Conservation (phyloP, 2,113 vertebrate genomes). For the Petroica traversi region DNA sequence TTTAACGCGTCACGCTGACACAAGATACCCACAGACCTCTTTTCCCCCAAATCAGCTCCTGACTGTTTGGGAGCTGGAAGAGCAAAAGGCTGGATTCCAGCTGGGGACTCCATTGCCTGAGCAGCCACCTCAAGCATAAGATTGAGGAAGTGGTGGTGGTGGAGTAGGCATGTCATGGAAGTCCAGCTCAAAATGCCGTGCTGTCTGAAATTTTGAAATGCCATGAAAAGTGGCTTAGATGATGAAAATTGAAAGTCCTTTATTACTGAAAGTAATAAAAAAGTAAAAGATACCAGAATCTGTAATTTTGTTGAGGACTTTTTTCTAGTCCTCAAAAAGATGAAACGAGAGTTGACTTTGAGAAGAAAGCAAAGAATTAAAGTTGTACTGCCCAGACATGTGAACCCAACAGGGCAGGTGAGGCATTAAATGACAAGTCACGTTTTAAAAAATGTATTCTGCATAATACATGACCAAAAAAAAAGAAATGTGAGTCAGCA, state of each 20-base stretch:
- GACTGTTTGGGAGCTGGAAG: neutral
- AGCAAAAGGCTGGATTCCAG: neutral
- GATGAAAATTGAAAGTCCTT: neutral
- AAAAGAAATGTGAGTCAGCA: neutral
- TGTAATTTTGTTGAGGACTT: neutral
- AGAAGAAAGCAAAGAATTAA: neutral
- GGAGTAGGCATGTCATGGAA: neutral
- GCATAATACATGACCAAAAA: neutral
- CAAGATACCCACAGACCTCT: accelerated
- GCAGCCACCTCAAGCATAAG: neutral
- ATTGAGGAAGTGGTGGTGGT: neutral
- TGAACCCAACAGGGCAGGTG: neutral
- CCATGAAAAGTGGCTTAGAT: neutral
- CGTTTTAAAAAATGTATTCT: neutral
- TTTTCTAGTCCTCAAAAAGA: neutral
- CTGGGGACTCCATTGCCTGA: neutral
- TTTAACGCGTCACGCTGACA: neutral
- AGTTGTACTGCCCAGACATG: neutral
- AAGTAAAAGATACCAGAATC: neutral
- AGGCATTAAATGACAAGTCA: neutral
- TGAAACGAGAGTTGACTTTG: neutral
- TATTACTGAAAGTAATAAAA: neutral
- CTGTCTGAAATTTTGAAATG: neutral
- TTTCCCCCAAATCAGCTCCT: neutral
- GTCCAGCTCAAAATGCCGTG: neutral